phyloP scores from a whole-genome alignment of 2,888 invertebrate species.

The Drosophila histrio region DNA sequence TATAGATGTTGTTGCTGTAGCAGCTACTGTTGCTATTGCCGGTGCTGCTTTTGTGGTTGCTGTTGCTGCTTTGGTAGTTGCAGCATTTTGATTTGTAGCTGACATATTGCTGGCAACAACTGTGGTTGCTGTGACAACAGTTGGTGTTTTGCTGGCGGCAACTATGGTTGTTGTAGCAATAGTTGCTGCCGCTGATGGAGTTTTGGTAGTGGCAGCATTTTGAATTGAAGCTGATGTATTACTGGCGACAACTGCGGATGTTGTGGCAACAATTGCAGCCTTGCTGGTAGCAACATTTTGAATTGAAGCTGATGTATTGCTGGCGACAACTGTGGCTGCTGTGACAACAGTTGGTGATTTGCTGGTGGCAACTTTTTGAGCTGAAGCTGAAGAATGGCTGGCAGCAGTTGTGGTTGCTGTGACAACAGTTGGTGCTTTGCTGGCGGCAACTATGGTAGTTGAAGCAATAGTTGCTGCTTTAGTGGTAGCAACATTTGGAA shows the following conservation, averaged over 20 bases:
- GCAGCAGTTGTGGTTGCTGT: background rate
- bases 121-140: background rate
- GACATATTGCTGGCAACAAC: background rate
- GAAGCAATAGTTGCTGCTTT: background rate
- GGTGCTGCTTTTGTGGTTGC: background rate
- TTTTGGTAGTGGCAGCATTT: constrained; percentile 1
- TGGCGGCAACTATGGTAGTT: background rate
- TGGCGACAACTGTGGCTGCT: background rate
- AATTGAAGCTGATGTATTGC: background rate
- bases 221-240: background rate
- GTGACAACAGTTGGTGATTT: background rate
- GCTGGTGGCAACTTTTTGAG: background rate
- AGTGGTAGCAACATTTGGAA: background rate
- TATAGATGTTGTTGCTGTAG: constrained; percentile 14
- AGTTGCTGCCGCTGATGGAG: background rate
- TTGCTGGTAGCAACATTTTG: background rate
- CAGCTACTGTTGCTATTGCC: background rate
- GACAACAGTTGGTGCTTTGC: constrained; percentile 12
- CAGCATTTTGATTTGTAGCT: background rate
- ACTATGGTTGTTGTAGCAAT: background rate
- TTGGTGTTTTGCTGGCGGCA: background rate
- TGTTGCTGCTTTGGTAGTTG: constrained; percentile 1
- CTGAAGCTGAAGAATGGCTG: background rate
- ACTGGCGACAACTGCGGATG: constrained; percentile 2
- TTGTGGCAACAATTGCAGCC: background rate